A percentile compares a stretch with the other conserved stretches of the same genome.
Evolutionary conservation across 2,797 vertebrate species (phyloP).

Genomic region (Trachops cirrhosus): DNA sequence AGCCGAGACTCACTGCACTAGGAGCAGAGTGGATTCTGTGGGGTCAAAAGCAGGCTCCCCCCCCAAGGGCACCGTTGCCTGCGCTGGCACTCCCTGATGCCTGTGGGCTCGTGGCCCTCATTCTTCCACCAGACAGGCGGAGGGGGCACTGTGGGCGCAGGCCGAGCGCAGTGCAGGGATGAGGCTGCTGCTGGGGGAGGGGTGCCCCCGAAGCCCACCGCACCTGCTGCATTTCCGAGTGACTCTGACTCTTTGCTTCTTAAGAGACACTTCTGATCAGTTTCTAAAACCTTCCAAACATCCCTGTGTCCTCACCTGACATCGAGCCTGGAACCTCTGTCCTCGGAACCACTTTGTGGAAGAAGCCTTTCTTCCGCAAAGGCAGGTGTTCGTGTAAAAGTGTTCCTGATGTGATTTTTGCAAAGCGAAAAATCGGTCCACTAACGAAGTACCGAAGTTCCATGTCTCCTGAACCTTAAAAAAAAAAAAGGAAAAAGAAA

Average conservation of each 20-base stretch:
- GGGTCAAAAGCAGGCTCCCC: not conserved
- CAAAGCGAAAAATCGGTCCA: not conserved
- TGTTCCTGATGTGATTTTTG: not conserved
- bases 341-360: not conserved
- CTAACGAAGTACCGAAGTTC: not conserved
- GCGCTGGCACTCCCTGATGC: not conserved
- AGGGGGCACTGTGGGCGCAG: rapidly evolving
- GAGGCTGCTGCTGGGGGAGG: not conserved
- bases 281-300: not conserved
- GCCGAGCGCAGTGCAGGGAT: rapidly evolving
- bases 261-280: not conserved
- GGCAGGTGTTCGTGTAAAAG: not conserved
- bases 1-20: rapidly evolving
- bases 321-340: rapidly evolving
- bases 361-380: not conserved
- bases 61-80: not conserved
- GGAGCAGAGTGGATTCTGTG: not conserved
- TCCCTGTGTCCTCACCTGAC: too few species aligned
- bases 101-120: rapidly evolving
- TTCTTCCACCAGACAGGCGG: rapidly evolving
- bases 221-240: not conserved
- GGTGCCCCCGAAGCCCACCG: not conserved
- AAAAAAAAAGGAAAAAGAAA: not conserved
- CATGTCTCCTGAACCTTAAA: not conserved
- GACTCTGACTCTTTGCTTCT: not conserved